These are phyloP conservation scores for Baryphthengus martii DNA, from an alignment of 2,113 vertebrate species.

Conservation along the genomic window DNA sequence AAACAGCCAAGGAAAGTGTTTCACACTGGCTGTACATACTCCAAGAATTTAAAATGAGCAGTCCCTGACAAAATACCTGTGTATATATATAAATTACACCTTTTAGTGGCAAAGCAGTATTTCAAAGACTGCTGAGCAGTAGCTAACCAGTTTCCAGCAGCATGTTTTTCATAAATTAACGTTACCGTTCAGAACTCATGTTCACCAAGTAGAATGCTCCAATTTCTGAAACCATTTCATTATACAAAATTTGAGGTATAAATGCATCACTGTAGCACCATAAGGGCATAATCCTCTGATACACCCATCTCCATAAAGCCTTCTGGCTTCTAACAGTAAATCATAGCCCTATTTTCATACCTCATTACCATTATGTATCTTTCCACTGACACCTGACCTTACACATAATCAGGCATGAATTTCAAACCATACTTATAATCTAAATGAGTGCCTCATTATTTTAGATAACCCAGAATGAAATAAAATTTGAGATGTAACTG, in stretches of 20 bases:
- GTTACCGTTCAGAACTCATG: neutral
- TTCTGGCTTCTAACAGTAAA: conserved; percentile 9
- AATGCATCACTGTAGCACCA: neutral
- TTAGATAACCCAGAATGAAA: neutral
- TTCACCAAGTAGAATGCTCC: neutral
- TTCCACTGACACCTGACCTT: conserved; percentile 13
- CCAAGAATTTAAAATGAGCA: neutral
- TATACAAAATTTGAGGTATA: neutral
- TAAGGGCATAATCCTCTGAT: conserved; percentile 4
- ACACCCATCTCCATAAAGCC: conserved; percentile 6
- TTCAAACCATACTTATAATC: neutral
- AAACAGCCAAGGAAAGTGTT: neutral
- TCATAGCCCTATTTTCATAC: conserved; percentile 15
- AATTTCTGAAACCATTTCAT: neutral
- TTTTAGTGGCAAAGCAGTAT: conserved; percentile 50
- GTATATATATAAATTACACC: neutral
- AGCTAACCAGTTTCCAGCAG: neutral
- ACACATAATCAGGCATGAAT: neutral
- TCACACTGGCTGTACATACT: neutral
- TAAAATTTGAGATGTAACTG: neutral
- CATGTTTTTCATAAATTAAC: neutral
- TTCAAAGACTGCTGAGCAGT: conserved; percentile 15
- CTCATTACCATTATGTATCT: conserved; percentile 39
- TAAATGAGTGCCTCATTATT: neutral
- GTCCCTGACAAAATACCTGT: neutral